Conservation (phyloP, 2,113 vertebrate genomes). For the Chloropsis hardwickii region DNA sequence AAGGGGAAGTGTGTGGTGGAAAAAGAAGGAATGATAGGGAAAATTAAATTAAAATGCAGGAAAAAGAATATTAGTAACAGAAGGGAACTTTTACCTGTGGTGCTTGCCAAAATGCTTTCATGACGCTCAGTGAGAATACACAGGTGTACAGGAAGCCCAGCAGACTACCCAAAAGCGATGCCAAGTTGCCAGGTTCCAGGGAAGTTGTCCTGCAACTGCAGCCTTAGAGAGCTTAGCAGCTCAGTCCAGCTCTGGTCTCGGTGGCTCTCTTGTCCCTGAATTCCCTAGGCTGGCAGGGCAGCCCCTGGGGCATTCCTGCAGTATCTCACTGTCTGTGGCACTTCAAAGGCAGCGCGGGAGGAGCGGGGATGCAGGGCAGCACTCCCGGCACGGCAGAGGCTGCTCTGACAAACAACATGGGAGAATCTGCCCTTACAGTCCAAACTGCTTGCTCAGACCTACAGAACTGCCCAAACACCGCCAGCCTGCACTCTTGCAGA, state of each 20-base stretch:
- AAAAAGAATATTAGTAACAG: constrained; percentile 47
- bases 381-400: not conserved
- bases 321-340: not conserved
- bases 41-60: constrained; percentile 60
- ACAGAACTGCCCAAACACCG: not conserved
- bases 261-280: not conserved
- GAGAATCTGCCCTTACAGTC: not conserved
- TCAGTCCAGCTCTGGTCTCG: not conserved
- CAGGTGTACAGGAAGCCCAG: constrained; percentile 19
- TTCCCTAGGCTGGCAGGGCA: not conserved
- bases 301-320: not conserved
- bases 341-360: not conserved
- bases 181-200: not conserved
- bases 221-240: not conserved
- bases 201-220: not conserved
- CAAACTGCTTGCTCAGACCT: not conserved
- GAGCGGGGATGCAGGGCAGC: not conserved
- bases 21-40: constrained; percentile 21
- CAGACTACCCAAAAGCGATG: not conserved
- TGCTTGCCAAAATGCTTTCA: constrained; percentile 35
- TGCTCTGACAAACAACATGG: not conserved
- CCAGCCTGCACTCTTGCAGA: not conserved
- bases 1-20: constrained; percentile 17
- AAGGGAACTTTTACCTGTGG: constrained; percentile 24
- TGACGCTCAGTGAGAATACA: constrained; percentile 7